Evolutionary conservation across 2,797 vertebrate genomes (phyloP).

Genomic region (Poeciliopsis infans): DNA sequence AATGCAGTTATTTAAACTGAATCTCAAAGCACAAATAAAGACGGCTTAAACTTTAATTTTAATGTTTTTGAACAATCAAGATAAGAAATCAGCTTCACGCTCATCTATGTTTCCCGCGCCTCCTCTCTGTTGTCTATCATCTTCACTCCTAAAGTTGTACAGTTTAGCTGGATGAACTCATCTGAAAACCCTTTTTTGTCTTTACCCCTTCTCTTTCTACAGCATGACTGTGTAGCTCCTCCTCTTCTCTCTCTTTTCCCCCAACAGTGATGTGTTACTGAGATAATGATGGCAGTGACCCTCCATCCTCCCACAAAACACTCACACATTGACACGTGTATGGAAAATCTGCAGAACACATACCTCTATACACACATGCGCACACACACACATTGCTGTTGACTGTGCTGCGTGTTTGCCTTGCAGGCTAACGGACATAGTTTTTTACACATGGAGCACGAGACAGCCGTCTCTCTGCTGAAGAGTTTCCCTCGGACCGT

Average conservation of each 20-base stretch:
- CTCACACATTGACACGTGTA: constrained; percentile 42
- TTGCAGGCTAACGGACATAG: constrained; percentile 99
- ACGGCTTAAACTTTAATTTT: background rate
- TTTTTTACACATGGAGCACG: constrained; percentile 99
- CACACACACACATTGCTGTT: constrained; percentile 73
- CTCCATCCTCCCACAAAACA: constrained; percentile 63
- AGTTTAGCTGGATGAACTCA: constrained; percentile 76
- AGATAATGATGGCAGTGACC: constrained; percentile 82
- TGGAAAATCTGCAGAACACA: constrained; percentile 55
- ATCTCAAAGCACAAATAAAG: constrained; percentile 3
- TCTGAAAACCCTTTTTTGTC: constrained; percentile 81
- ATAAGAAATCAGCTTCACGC: constrained; percentile 14
- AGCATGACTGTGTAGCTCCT: constrained; percentile 84
- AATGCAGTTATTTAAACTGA: background rate
- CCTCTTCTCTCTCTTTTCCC: constrained; percentile 77
- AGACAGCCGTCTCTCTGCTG: constrained; percentile 97
- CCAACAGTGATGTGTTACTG: constrained; percentile 83
- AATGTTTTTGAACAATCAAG: background rate
- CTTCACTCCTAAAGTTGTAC: constrained; percentile 80
- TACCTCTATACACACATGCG: constrained; percentile 55
- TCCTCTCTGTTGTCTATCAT: constrained; percentile 40
- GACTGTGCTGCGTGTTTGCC: constrained; percentile 79
- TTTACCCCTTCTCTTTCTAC: constrained; percentile 78
- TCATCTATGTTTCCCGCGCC: constrained; percentile 24
- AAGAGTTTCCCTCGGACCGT: constrained; percentile 99